Conservation (phyloP, 2,888 invertebrate species). For the Drosophila vallismaia region DNA sequence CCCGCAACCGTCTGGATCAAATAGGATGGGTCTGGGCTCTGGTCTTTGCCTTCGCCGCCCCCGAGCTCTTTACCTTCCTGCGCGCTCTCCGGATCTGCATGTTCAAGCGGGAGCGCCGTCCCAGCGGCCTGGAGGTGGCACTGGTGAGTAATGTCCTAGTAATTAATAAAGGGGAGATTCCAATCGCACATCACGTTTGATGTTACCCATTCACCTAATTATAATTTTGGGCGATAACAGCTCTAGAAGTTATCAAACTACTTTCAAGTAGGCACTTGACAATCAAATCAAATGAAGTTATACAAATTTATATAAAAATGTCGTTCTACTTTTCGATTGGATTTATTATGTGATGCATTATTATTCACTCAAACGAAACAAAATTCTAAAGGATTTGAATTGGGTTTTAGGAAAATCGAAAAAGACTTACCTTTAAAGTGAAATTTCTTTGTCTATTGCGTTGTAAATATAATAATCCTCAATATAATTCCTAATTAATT, state of each 20-base stretch:
- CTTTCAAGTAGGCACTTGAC: background rate
- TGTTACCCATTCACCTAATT: background rate
- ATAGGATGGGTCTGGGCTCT: constrained; percentile 92
- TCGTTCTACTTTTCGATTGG: no score
- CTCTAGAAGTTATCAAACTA: background rate
- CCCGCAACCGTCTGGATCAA: constrained; percentile 85
- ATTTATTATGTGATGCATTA: no score
- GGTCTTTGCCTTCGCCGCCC: constrained; percentile 89
- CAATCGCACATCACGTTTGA: background rate
- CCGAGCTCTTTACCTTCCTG: constrained; percentile 90
- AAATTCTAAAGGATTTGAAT: no score
- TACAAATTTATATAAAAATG: no score
- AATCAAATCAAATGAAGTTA: no score
- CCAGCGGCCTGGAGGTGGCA: constrained; percentile 85
- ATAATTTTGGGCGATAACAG: background rate
- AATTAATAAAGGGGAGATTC: background rate
- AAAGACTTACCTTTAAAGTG: background rate
- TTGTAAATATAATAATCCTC: background rate
- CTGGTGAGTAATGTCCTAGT: constrained; percentile 84
- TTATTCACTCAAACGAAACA: no score
- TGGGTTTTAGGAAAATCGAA: no score
- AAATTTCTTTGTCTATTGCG: background rate
- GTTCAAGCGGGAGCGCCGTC: constrained; percentile 88
- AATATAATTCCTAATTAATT: background rate
- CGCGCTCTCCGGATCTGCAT: constrained; percentile 89